A percentile compares a stretch with the other conserved stretches of the same genome.
These are phyloP conservation scores for Tipula vernalis DNA, from an alignment of 2,888 invertebrate genomes.

Conservation along the genomic window DNA sequence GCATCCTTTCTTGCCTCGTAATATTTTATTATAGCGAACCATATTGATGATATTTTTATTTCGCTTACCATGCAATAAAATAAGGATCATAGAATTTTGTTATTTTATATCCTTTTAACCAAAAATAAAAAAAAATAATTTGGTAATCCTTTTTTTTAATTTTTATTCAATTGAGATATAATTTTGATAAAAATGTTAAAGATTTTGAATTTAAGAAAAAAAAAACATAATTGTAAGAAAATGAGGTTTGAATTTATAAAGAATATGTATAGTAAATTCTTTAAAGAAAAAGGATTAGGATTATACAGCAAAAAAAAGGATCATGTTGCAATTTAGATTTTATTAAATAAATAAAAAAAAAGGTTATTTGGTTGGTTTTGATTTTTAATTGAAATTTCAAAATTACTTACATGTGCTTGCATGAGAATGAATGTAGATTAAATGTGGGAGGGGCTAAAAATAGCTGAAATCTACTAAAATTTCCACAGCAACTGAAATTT, in stretches of 20 bases:
- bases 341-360: background rate
- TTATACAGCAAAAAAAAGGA: background rate
- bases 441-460: background rate
- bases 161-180: constrained; percentile 8
- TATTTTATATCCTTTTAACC: constrained; percentile 8
- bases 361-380: background rate
- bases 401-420: background rate
- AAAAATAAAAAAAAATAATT: constrained; percentile 4
- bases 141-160: constrained; percentile 8
- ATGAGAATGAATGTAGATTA: background rate
- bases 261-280: background rate
- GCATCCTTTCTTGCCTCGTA: background rate
- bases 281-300: background rate
- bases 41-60: background rate
- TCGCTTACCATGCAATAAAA: background rate
- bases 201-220: background rate
- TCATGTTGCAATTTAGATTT: constrained; percentile 6
- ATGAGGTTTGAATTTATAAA: background rate
- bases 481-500: no score
- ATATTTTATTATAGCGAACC: background rate
- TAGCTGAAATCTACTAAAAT: no score
- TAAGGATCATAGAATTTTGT: background rate
- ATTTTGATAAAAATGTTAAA: constrained; percentile 5
- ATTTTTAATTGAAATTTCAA: background rate
- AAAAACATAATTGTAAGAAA: background rate